Conservation (phyloP, 1,140 invertebrate genomes). For the Drosophila willistoni region DNA sequence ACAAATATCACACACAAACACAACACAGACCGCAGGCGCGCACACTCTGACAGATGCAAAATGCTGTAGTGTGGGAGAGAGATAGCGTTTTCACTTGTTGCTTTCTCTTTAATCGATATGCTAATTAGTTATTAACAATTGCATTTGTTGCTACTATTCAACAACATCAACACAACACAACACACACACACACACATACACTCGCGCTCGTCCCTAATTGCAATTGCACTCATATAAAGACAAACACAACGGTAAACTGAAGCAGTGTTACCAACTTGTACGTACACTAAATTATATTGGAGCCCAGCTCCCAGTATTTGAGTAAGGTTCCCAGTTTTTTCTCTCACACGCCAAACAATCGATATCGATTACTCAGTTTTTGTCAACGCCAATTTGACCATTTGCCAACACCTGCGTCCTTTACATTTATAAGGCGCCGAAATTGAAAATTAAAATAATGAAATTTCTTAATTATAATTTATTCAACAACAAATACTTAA, state of each 20-base stretch:
- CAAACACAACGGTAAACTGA: constrained; percentile 2
- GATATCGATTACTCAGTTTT: too few species aligned
- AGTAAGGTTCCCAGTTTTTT: too few species aligned
- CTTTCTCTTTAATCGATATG: constrained; percentile 23
- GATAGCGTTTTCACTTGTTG: constrained; percentile 20
- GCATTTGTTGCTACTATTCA: constrained; percentile 7
- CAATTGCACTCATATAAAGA: background rate
- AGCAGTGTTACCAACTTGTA: too few species aligned
- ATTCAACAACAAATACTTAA: constrained; percentile 48
- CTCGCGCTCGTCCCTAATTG: background rate
- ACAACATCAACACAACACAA: background rate
- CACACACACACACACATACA: constrained; percentile 10
- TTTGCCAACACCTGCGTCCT: too few species aligned
- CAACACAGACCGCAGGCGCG: constrained; percentile 42
- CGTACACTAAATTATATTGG: too few species aligned
- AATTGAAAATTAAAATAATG: background rate
- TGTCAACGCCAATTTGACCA: too few species aligned
- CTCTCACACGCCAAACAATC: too few species aligned
- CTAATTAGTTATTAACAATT: constrained; percentile 20
- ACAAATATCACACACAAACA: constrained; percentile 9
- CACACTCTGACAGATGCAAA: constrained; percentile 18
- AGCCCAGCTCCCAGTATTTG: too few species aligned
- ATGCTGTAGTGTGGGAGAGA: background rate
- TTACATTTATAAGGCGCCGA: background rate
- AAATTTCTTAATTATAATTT: constrained; percentile 42